These are phyloP conservation scores for Euplexia lucipara DNA, from an alignment of 2,888 invertebrate species.

Conservation along the genomic window DNA sequence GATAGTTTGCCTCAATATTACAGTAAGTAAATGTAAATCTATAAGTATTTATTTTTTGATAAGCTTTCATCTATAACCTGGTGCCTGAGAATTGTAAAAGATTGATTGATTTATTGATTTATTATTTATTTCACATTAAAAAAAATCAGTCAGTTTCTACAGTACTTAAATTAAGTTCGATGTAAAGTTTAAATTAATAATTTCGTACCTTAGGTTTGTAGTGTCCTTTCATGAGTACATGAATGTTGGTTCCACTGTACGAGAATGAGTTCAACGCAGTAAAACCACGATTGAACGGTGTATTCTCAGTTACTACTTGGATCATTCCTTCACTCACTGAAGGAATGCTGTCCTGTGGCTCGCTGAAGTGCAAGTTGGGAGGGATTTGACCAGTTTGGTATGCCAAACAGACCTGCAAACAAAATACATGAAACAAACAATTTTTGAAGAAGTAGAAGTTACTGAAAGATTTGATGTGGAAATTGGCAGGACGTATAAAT, in stretches of 20 bases:
- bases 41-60: too few relatives aligned
- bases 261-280: slow-evolving; percentile 74
- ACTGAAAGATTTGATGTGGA: too few relatives aligned
- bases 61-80: too few relatives aligned
- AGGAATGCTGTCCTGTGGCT: slow-evolving; percentile 66
- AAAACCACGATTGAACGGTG: slow-evolving; percentile 69
- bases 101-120: too few relatives aligned
- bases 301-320: slow-evolving; percentile 69
- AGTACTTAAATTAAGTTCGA: background rate
- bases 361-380: slow-evolving; percentile 73
- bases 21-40: background rate
- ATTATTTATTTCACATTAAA: too few relatives aligned
- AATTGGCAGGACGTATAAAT: too few relatives aligned
- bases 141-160: background rate
- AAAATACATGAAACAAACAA: background rate
- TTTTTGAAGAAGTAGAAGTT: too few relatives aligned
- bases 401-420: slow-evolving; percentile 72
- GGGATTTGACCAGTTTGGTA: slow-evolving; percentile 74
- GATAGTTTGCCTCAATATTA: too few relatives aligned
- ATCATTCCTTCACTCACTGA: slow-evolving; percentile 69
- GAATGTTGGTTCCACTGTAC: slow-evolving; percentile 68
- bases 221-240: slow-evolving; percentile 73
- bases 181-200: too few relatives aligned
- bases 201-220: slow-evolving; percentile 71
- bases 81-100: too few relatives aligned